A percentile compares a stretch with the other conserved stretches of the same genome.
Conservation (phyloP, 2,797 vertebrate genomes). For the Pogoniulus pusillus region DNA sequence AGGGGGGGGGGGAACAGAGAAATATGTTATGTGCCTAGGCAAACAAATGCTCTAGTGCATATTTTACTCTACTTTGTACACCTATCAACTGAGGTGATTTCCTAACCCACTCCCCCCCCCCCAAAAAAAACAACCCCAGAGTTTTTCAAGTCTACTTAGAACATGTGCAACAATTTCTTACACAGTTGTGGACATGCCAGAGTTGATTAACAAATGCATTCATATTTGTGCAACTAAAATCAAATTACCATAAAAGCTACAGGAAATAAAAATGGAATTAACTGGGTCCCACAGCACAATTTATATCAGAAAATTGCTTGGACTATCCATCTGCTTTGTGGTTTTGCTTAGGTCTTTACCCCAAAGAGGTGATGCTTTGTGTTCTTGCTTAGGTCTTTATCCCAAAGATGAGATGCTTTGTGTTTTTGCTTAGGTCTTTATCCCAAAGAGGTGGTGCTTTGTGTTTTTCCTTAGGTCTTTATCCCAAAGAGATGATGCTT, state of each 20-base stretch:
- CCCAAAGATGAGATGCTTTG: background rate
- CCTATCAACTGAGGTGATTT: background rate
- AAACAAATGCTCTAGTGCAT: background rate
- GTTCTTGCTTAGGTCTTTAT: conserved; percentile 9
- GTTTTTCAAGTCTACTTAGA: conserved; percentile 23
- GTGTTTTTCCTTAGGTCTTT: conserved; percentile 8
- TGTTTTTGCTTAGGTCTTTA: conserved; percentile 7
- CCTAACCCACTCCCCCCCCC: no score
- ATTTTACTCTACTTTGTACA: background rate
- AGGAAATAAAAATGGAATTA: conserved; percentile 51
- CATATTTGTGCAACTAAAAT: conserved; percentile 47
- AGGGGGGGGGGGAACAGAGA: background rate
- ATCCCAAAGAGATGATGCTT: background rate
- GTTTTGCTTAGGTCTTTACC: background rate
- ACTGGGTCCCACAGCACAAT: background rate
- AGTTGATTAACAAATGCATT: conserved; percentile 60
- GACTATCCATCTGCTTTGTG: background rate
- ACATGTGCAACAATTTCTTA: conserved; percentile 22
- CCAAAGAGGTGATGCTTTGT: no score
- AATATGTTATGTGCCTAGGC: background rate
- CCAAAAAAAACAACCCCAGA: background rate
- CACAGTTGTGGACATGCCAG: conserved; percentile 20
- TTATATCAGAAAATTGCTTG: conserved; percentile 1
- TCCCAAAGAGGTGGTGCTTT: background rate
- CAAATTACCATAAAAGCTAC: conserved; percentile 30